Evolutionary conservation across 2,888 invertebrate species (phyloP), one percentile per base, ranked within the genome.

Genomic region (Trichogramma dendrolimi): DNA sequence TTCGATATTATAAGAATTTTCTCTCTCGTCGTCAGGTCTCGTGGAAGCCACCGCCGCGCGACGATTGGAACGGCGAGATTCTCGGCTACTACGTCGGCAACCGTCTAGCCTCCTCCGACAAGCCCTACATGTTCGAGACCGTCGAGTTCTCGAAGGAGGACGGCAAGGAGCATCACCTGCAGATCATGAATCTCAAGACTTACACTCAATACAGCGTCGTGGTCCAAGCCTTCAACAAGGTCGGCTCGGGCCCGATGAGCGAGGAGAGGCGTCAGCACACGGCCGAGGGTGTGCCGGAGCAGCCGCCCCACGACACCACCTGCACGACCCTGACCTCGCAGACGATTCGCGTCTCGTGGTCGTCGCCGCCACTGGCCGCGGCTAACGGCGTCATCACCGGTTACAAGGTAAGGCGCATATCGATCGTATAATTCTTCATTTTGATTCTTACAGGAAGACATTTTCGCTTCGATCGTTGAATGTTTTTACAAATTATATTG

Each of bases 171-270:
- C 93, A 93, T 74, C 91, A 89, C 72, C 81, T 94, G 71, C 90
- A 91, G 75, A 87, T 92, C 73, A 84, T 86, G 66, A 90, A 91
- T 71, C 81, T 92, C 49, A 90, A 91, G 84, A 95, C 94, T 0
- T 96, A 96, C 82, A 96, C 95, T 0, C 94, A 94, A 79, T 96
- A 96, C 81, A 89, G 94, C n/a, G 91, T 96, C 38, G 94, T 96
- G 27, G 93, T 96, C 6, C 95, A 95, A 81, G 94, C 94, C 0
- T 96, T 93, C 79, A 97, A 96, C 81, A 92, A 92, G 80, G 90
- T 94, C 72, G 96, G 96, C 10, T 89, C 93, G 2, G 96, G 96
- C 42, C 96, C 96, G 0, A 86, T 92, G 74, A 92, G 94, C 51
- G 89, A 90, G 57, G 94, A 95, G 80, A 86, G 91, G 48, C 89